Base-by-base conservation (phyloP, 2,888 invertebrate species). In the Hyalella azteca region DNA sequence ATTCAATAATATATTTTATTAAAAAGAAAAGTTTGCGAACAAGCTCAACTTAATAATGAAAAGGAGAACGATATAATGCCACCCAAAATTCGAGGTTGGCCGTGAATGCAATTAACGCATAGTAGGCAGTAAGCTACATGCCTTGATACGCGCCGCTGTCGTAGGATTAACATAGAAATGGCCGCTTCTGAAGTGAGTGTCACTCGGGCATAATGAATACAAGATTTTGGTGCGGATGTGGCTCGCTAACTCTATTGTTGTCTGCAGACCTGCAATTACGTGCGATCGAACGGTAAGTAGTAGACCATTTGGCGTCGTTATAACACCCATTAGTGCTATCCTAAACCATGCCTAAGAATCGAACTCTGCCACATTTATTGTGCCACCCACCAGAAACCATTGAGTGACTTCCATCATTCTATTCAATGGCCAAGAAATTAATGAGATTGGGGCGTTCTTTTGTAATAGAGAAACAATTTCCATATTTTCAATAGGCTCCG, bases 401-500 rank as follows among this genome's bases (percentile, higher is more conserved):
- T 36, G 66, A 66, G 36, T 19, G 36, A 45, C 45, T 13, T 36
- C 32, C 66, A 66, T 66, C 66, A 36, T 29, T 15, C 36, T 19
- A 36, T n/a, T 36, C 66, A 66, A 66, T 66, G 66, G 36, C 36
- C 32, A 29, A 36, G 66, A 66, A 15, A 32, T 66, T 19, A 66
- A 66, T 66, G 66, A 29, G 66, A 54, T 22, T 36, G 32, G 66
- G 39, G 36, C 36, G 36, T 36, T 66, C 66, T 29, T 29, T 66
- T 66, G 66, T 66, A 36, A 66, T 66, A 66, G 66, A 66, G 66
- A 66, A 66, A 66, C 66, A 66, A 66, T 66, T 66, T 66, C 66
- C 66, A 66, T 66, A 66, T 66, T 66, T 66, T 66, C 66, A 66
- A 66, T 66, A 36, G 66, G n/a, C 36, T 32, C 29, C 66, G 36